A percentile compares a stretch with the other conserved stretches of the same genome.
These are phyloP conservation scores for Scaptomyza montana DNA, from an alignment of 1,140 invertebrate species.

Conservation along the genomic window DNA sequence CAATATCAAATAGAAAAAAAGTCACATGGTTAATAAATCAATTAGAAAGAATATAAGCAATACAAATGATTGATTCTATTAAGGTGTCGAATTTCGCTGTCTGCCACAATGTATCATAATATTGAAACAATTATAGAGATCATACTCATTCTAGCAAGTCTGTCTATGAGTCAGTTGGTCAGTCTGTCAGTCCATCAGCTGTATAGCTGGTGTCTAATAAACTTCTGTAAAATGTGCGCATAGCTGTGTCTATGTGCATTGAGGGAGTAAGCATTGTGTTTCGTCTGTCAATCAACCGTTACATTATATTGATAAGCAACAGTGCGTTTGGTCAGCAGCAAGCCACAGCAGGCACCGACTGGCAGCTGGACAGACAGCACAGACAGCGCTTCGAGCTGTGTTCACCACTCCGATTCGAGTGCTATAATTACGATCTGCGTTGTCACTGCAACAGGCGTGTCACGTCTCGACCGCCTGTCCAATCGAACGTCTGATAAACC, in stretches of 20 bases:
- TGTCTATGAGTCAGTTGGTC: constrained; percentile 5
- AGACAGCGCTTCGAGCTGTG: constrained; percentile 9
- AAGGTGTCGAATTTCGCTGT: background rate
- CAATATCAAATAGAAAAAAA: constrained; percentile 46
- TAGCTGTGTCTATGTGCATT: background rate
- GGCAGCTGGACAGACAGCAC: constrained; percentile 47
- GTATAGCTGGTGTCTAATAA: constrained; percentile 33
- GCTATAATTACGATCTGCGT: constrained; percentile 61
- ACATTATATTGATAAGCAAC: constrained; percentile 57
- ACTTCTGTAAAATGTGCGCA: constrained; percentile 50
- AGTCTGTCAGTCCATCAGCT: constrained; percentile 7
- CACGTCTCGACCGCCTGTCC: constrained; percentile 3
- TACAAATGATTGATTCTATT: constrained; percentile 19
- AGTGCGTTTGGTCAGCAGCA: constrained; percentile 24
- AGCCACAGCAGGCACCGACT: constrained; percentile 30
- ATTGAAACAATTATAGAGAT: constrained; percentile 24
- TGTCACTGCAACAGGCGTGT: constrained; percentile 54
- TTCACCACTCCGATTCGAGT: constrained; percentile 40
- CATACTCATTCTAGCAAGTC: background rate
- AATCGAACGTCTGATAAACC: constrained; percentile 10
- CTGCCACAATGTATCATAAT: background rate
- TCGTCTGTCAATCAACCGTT: constrained; percentile 70
- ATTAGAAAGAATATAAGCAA: constrained; percentile 55
- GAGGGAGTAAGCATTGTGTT: constrained; percentile 26
- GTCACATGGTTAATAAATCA: constrained; percentile 59